A percentile compares a stretch with the other conserved stretches of the same genome.
Evolutionary conservation across 2,113 vertebrate species (phyloP).

Genomic region (Syngnathus typhle): DNA sequence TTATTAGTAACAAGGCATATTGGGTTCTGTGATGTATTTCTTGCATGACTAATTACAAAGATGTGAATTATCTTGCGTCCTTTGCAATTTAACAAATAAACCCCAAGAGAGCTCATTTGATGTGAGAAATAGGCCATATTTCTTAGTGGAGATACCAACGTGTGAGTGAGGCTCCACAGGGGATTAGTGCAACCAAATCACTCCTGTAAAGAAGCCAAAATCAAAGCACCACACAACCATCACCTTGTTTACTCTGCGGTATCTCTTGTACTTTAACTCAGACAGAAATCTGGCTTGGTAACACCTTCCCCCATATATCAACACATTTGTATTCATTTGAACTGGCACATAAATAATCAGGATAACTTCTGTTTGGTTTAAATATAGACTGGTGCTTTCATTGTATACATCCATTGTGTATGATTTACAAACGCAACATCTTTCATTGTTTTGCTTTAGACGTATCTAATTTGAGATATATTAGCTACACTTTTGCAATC

Average conservation of each 20-base stretch:
- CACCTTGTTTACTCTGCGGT: constrained; percentile 47
- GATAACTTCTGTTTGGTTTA: background rate
- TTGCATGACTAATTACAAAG: constrained; percentile 69
- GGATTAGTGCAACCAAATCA: constrained; percentile 54
- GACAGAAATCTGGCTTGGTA: constrained; percentile 30
- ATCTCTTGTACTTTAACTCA: constrained; percentile 17
- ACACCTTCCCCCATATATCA: constrained; percentile 11
- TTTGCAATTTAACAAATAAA: constrained; percentile 71
- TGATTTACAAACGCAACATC: background rate
- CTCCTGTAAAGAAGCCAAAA: constrained; percentile 52
- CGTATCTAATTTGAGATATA: background rate
- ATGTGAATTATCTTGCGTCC: constrained; percentile 65
- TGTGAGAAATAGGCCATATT: constrained; percentile 67
- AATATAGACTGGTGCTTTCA: background rate
- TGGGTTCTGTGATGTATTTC: constrained; percentile 69
- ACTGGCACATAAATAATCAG: constrained; percentile 2
- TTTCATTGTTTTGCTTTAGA: background rate
- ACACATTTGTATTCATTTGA: constrained; percentile 19
- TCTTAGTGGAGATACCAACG: constrained; percentile 55
- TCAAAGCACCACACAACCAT: constrained; percentile 44
- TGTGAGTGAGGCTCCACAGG: constrained; percentile 48
- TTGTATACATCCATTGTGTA: background rate
- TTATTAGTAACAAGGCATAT: constrained; percentile 67
- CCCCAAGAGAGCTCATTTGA: constrained; percentile 69
- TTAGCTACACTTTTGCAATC: background rate